Evolutionary conservation across 1,140 invertebrate genomes (phyloP).

Genomic region (Monochamus saltuarius): DNA sequence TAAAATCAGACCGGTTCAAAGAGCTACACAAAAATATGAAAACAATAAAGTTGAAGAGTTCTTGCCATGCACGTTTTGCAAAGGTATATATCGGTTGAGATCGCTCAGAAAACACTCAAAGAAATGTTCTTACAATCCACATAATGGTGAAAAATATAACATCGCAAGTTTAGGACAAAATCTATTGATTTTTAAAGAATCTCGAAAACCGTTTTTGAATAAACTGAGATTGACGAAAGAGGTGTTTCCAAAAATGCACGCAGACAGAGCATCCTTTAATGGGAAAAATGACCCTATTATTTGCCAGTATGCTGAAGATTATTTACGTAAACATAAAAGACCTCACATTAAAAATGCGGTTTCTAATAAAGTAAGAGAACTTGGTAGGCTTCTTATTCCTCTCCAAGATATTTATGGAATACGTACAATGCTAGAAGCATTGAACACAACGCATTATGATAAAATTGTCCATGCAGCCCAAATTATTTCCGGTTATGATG

Average conservation of each 20-base stretch:
- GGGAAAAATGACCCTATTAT: conserved; percentile 17
- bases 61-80: conserved; percentile 20
- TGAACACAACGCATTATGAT: conserved; percentile 16
- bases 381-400: conserved; percentile 16
- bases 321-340: conserved; percentile 6
- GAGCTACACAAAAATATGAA: conserved; percentile 14
- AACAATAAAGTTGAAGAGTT: conserved; percentile 9
- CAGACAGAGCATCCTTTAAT: conserved; percentile 18
- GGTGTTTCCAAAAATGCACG: conserved; percentile 23
- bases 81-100: conserved; percentile 14
- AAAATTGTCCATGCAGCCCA: conserved; percentile 12
- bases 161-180: conserved; percentile 23
- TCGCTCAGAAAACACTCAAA: conserved; percentile 13
- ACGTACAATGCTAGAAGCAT: conserved; percentile 9
- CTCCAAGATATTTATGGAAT: conserved; percentile 11
- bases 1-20: conserved; percentile 24
- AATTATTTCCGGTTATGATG: conserved; percentile 19
- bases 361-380: conserved; percentile 19
- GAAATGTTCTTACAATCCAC: conserved; percentile 2
- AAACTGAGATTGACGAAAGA: conserved; percentile 22
- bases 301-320: conserved; percentile 13
- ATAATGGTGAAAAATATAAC: conserved; percentile 11
- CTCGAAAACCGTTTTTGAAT: conserved; percentile 22
- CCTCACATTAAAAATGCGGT: conserved; percentile 17
- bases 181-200: conserved; percentile 15